A percentile compares a stretch with the other conserved stretches of the same genome.
Evolutionary conservation across 2,888 invertebrate genomes (phyloP).

Genomic region (Clanis bilineata): DNA sequence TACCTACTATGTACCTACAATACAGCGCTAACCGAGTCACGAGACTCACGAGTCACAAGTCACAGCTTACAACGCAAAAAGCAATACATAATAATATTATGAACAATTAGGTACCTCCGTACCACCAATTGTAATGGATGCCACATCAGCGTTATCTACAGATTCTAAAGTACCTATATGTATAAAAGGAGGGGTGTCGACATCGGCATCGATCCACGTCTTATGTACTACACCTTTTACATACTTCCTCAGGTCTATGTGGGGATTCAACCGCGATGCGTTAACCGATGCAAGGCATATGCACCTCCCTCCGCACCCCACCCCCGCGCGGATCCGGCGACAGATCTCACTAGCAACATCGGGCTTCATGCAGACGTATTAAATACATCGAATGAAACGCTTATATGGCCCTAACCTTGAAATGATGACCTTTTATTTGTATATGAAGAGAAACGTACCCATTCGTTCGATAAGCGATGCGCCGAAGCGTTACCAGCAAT

Average conservation of each 20-base stretch:
- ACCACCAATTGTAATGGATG: slow-evolving; percentile 3
- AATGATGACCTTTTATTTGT: slow-evolving; percentile 47
- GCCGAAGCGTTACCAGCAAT: slow-evolving; percentile 2
- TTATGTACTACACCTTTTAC: slow-evolving; percentile 73
- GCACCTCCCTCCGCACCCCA: slow-evolving; percentile 52
- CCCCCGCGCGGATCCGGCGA: slow-evolving; percentile 34
- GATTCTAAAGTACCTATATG: too few species aligned
- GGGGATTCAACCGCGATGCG: slow-evolving; percentile 79
- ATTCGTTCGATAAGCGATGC: not conserved
- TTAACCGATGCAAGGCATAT: slow-evolving; percentile 74
- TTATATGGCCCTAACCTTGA: slow-evolving; percentile 54
- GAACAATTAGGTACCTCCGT: too few species aligned
- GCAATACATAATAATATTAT: slow-evolving; percentile 1
- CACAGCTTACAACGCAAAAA: not conserved
- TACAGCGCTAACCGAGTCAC: too few species aligned
- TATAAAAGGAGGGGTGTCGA: slow-evolving; percentile 49
- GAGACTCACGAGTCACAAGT: too few species aligned
- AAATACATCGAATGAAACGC: slow-evolving; percentile 46
- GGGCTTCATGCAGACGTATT: slow-evolving; percentile 28
- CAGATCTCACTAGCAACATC: slow-evolving; percentile 39
- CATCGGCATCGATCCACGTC: slow-evolving; percentile 74
- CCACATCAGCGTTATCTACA: slow-evolving; percentile 11
- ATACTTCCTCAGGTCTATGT: slow-evolving; percentile 74
- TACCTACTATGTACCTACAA: not conserved
- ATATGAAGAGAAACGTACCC: slow-evolving; percentile 30